Conservation (phyloP, 2,113 vertebrate genomes). For the Pedetes capensis region DNA sequence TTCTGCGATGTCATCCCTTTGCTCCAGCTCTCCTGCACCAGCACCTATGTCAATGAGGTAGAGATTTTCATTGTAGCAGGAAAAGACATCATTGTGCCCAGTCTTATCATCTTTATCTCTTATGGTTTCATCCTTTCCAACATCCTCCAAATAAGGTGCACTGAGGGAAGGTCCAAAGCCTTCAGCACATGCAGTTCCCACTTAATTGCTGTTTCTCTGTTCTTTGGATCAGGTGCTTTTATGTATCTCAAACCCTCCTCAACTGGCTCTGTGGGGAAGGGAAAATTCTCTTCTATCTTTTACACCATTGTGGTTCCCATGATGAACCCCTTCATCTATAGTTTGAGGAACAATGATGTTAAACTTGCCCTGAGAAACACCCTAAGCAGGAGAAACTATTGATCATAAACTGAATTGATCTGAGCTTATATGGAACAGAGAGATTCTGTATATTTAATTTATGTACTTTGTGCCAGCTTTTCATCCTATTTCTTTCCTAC, state of each 20-base stretch:
- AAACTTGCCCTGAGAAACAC: background rate
- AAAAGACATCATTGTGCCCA: background rate
- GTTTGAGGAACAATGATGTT: conserved; percentile 54
- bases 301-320: background rate
- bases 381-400: background rate
- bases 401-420: background rate
- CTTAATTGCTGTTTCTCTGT: conserved; percentile 22
- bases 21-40: conserved; percentile 17
- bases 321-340: conserved; percentile 31
- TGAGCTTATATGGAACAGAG: background rate
- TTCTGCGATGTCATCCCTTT: conserved; percentile 34
- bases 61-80: background rate
- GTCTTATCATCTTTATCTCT: background rate
- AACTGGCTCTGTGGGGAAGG: background rate
- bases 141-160: background rate
- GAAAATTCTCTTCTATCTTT: conserved; percentile 32
- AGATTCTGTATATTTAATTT: background rate
- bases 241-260: conserved; percentile 22
- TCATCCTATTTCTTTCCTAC: background rate
- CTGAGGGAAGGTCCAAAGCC: background rate
- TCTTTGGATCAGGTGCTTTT: conserved; percentile 40
- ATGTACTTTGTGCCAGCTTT: background rate
- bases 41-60: background rate
- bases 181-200: conserved; percentile 45
- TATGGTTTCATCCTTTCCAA: background rate